Evolutionary conservation across 2,113 vertebrate genomes (phyloP).

Genomic region (human): DNA sequence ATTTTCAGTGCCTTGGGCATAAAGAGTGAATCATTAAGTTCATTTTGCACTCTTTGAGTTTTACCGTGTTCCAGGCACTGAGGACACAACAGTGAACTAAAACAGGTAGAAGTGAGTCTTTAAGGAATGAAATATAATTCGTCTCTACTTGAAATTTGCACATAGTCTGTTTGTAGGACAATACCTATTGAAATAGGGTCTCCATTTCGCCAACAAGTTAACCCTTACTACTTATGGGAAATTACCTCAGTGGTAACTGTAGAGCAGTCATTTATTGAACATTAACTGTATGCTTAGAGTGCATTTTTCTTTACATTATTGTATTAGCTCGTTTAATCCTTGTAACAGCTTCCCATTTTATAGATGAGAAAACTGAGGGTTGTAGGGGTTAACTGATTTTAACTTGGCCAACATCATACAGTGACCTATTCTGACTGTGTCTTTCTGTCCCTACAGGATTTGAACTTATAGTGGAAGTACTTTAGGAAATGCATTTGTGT

Average conservation of each 20-base stretch:
- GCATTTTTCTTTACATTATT: background rate
- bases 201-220: background rate
- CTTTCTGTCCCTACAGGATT: background rate
- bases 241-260: background rate
- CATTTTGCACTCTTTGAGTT: background rate
- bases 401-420: fast-evolving
- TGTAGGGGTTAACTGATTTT: background rate
- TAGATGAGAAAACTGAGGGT: background rate
- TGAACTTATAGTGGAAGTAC: background rate
- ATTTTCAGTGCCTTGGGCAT: background rate
- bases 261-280: background rate
- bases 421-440: background rate
- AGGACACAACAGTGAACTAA: background rate
- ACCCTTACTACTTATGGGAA: too few relatives aligned
- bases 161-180: background rate
- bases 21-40: background rate
- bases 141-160: background rate
- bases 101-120: background rate
- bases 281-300: background rate
- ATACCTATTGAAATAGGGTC: background rate
- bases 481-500: background rate
- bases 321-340: background rate
- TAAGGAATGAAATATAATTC: background rate
- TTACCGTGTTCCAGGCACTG: background rate
- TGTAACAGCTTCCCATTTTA: background rate